These are phyloP conservation scores for Cervus canadensis DNA, from an alignment of 2,113 vertebrate genomes.

Conservation along the genomic window DNA sequence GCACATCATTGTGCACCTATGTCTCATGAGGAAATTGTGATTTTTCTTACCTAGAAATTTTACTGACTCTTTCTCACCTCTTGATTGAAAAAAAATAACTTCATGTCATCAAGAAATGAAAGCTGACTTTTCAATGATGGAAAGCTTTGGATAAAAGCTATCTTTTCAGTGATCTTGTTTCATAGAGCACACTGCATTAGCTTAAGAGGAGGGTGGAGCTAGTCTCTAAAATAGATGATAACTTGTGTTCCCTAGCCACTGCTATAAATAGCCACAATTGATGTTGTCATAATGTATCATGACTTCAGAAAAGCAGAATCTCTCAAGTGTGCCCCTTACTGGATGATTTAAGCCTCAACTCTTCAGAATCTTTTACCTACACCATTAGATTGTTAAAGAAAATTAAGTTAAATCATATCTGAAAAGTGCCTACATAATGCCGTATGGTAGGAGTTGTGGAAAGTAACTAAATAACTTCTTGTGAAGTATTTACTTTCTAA, in stretches of 20 bases:
- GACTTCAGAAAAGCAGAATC: background rate
- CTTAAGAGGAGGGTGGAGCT: background rate
- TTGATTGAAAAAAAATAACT: background rate
- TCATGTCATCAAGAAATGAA: background rate
- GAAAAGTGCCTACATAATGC: background rate
- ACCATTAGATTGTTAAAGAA: background rate
- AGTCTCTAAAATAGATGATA: background rate
- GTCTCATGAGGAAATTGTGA: background rate
- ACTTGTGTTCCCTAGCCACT: background rate
- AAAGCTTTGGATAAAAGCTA: background rate
- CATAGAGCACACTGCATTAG: background rate
- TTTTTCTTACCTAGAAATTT: background rate
- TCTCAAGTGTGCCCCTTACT: background rate
- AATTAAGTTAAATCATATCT: background rate
- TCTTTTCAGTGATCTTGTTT: background rate
- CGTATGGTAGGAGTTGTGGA: background rate
- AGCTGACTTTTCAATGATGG: background rate
- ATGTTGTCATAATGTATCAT: background rate
- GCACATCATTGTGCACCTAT: background rate
- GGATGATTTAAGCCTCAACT: background rate
- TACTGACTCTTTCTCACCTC: background rate
- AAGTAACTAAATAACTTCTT: background rate
- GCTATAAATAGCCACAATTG: background rate
- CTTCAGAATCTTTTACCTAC: background rate
- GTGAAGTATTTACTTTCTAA: background rate